Evolutionary conservation across 2,797 vertebrate species (phyloP).

Genomic region (Phyllotis vaccarum): DNA sequence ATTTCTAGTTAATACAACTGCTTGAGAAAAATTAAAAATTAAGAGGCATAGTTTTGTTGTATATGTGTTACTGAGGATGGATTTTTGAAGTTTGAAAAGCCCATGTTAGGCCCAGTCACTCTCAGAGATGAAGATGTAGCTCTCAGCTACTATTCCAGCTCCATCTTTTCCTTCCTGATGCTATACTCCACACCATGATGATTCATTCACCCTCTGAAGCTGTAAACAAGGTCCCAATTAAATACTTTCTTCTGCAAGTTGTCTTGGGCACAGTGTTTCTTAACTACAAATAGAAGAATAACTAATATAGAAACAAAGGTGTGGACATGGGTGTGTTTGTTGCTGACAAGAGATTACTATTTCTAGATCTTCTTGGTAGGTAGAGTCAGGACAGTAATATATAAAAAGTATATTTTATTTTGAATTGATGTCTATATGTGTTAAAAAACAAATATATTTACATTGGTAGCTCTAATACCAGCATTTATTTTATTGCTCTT

Average conservation of each 20-base stretch:
- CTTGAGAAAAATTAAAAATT: neutral
- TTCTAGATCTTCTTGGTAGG: neutral
- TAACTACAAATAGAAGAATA: neutral
- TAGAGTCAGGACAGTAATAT: neutral
- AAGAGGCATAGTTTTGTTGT: neutral
- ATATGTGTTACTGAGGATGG: too few relatives aligned
- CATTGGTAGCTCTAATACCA: neutral
- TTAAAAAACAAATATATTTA: slow-evolving; percentile 49
- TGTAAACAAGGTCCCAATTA: neutral
- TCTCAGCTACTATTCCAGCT: neutral
- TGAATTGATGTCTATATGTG: neutral
- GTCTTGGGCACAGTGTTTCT: neutral
- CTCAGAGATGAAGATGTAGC: neutral
- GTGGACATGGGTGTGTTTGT: neutral
- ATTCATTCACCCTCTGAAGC: neutral
- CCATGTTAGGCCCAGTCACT: neutral
- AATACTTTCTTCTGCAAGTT: neutral
- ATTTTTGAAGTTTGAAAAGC: neutral
- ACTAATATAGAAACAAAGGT: neutral
- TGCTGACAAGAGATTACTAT: neutral
- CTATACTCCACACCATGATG: neutral
- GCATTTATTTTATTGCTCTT: slow-evolving; percentile 53
- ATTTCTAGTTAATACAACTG: neutral
- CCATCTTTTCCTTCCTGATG: neutral
- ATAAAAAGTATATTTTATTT: neutral